A percentile compares a stretch with the other conserved stretches of the same genome.
phyloP scores from a whole-genome alignment of 2,888 invertebrate genomes.

The Priocnemis perturbator region DNA sequence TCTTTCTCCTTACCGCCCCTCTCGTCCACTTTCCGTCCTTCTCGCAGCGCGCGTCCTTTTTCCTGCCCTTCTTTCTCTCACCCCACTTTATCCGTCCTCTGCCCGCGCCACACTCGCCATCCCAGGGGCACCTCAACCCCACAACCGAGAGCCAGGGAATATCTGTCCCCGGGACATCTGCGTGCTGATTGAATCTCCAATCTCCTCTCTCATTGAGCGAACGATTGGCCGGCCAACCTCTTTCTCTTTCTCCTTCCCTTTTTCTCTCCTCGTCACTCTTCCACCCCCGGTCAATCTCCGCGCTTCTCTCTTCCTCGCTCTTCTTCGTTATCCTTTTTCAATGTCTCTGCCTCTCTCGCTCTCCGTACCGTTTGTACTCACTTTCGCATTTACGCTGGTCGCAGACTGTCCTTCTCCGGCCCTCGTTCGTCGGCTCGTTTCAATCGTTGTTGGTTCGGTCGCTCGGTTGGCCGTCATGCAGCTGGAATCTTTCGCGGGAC shows the following conservation, averaged over 20 bases:
- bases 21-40: constrained; percentile 6
- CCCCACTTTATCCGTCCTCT: constrained; percentile 25
- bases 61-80: too few relatives aligned
- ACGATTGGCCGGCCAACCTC: constrained; percentile 61
- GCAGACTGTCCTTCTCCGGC: not conserved
- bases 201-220: constrained; percentile 70
- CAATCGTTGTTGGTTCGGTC: constrained; percentile 27
- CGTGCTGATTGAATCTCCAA: constrained; percentile 75
- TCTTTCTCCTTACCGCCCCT: not conserved
- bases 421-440: constrained; percentile 34
- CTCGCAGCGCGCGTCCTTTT: constrained; percentile 2
- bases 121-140: constrained; percentile 56
- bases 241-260: constrained; percentile 55
- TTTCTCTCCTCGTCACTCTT: constrained; percentile 18
- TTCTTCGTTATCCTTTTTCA: constrained; percentile 18
- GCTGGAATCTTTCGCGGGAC: constrained; percentile 23
- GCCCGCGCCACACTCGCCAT: constrained; percentile 33
- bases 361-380: too few relatives aligned
- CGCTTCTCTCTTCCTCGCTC: constrained; percentile 18
- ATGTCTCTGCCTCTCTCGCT: constrained; percentile 13
- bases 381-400: too few relatives aligned
- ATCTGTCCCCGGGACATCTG: constrained; percentile 75
- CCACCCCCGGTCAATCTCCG: constrained; percentile 17
- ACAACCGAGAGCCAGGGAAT: constrained; percentile 71
- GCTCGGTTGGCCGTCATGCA: constrained; percentile 5